These are phyloP conservation scores for Habrosyne pyritoides DNA, from an alignment of 2,888 invertebrate genomes.

Conservation along the genomic window DNA sequence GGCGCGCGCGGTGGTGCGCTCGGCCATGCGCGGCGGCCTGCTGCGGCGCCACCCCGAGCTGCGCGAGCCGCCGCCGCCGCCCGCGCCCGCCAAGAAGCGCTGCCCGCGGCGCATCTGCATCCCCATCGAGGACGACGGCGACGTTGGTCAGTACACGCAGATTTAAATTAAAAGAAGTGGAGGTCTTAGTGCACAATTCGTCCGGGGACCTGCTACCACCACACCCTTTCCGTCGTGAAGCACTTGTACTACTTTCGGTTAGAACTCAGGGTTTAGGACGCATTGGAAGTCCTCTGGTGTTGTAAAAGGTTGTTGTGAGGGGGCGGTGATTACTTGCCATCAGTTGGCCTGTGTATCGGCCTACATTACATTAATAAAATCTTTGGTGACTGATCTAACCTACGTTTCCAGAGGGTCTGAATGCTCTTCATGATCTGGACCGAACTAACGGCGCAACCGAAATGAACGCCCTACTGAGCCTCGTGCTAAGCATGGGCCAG, in stretches of 20 bases:
- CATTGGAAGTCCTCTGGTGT: no score
- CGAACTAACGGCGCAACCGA: constrained; percentile 67
- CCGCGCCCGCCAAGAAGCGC: constrained; percentile 32
- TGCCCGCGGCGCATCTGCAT: constrained; percentile 43
- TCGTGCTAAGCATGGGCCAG: constrained; percentile 75
- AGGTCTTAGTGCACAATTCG: no score
- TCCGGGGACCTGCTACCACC: no score
- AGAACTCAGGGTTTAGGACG: no score
- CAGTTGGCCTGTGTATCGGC: no score
- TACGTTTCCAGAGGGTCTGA: constrained; percentile 50
- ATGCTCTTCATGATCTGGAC: constrained; percentile 66
- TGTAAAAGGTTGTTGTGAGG: no score
- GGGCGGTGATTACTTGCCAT: no score
- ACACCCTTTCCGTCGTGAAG: no score
- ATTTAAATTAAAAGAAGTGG: no score
- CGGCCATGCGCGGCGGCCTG: constrained; percentile 50
- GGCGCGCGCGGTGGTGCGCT: constrained; percentile 56
- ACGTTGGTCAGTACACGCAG: constrained; percentile 54
- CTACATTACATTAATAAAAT: no score
- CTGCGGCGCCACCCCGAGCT: constrained; percentile 57
- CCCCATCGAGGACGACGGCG: constrained; percentile 57
- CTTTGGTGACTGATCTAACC: no score
- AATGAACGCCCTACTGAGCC: constrained; percentile 77
- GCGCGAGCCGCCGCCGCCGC: constrained; percentile 43
- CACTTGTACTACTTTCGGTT: no score